These are phyloP conservation scores for Kryptopterus vitreolus DNA, from an alignment of 2,797 vertebrate species.

Conservation along the genomic window DNA sequence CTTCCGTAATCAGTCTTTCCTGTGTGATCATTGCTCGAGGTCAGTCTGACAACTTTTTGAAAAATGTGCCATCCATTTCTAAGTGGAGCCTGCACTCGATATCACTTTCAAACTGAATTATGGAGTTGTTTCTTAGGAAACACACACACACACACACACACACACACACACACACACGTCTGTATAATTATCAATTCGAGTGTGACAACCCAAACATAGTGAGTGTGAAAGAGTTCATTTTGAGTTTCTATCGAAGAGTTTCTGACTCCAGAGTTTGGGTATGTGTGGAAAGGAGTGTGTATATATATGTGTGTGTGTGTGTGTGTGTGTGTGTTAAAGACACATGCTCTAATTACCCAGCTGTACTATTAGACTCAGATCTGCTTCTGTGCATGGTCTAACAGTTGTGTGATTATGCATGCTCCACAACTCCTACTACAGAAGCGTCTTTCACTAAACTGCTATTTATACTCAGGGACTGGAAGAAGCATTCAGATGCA, in stretches of 20 bases:
- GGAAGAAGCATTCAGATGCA: conserved; percentile 3
- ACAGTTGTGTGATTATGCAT: conserved; percentile 36
- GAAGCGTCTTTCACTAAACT: conserved; percentile 39
- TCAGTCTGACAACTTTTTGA: not conserved
- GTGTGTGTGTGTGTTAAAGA: not conserved
- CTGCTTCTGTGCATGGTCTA: conserved; percentile 20
- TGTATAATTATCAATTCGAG: conserved; percentile 34
- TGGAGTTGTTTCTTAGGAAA: not conserved
- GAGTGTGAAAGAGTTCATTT: conserved; percentile 51
- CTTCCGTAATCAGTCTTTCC: not conserved
- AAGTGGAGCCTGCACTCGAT: not conserved
- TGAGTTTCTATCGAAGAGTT: not conserved
- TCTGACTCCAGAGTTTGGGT: conserved; percentile 12
- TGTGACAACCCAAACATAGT: conserved; percentile 36
- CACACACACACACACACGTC: conserved; percentile 5
- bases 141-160: not conserved
- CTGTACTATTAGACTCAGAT: conserved; percentile 44
- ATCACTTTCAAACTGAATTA: not conserved
- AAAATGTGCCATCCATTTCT: not conserved
- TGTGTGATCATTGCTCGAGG: not conserved
- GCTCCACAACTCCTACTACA: conserved; percentile 26
- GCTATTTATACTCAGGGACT: not conserved
- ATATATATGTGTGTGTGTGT: conserved; percentile 39
- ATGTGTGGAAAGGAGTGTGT: conserved; percentile 11
- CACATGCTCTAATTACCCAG: conserved; percentile 44